Percentiles rank a stretch among this genome's conserved stretches.
These are phyloP conservation scores for Brachionus sp. DNA, from an alignment of 1,140 invertebrate genomes.

Conservation along the genomic window DNA sequence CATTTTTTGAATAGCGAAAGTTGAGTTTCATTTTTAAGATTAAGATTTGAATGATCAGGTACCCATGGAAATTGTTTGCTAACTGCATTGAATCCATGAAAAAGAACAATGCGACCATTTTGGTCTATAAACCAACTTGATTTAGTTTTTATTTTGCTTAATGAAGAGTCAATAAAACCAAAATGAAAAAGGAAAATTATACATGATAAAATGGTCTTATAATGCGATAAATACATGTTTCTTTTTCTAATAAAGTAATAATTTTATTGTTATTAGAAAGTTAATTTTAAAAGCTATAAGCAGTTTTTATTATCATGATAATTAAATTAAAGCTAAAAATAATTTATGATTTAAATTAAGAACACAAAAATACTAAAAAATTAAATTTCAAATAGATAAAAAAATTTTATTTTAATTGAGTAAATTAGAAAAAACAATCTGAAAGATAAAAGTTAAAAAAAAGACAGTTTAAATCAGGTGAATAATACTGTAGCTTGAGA, in stretches of 20 bases:
- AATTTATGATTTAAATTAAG: too few species aligned
- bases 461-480: too few species aligned
- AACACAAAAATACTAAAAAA: too few species aligned
- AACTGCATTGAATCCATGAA: constrained; percentile 51
- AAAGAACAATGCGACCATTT: constrained; percentile 48
- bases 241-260: neutral
- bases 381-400: too few species aligned
- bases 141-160: constrained; percentile 35
- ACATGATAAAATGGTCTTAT: neutral
- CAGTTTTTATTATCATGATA: too few species aligned
- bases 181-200: neutral
- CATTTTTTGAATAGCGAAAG: constrained; percentile 47
- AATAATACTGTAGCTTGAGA: too few species aligned
- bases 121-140: constrained; percentile 47
- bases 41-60: constrained; percentile 37
- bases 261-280: neutral
- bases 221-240: neutral
- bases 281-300: too few species aligned
- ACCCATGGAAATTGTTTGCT: constrained; percentile 49
- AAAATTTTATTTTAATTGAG: too few species aligned
- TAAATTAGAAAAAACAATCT: too few species aligned
- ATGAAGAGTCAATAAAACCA: neutral
- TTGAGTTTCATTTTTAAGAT: constrained; percentile 48
- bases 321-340: too few species aligned
- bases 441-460: too few species aligned